These are phyloP conservation scores for Piaya cayana DNA, from an alignment of 2,113 vertebrate species.

Conservation along the genomic window DNA sequence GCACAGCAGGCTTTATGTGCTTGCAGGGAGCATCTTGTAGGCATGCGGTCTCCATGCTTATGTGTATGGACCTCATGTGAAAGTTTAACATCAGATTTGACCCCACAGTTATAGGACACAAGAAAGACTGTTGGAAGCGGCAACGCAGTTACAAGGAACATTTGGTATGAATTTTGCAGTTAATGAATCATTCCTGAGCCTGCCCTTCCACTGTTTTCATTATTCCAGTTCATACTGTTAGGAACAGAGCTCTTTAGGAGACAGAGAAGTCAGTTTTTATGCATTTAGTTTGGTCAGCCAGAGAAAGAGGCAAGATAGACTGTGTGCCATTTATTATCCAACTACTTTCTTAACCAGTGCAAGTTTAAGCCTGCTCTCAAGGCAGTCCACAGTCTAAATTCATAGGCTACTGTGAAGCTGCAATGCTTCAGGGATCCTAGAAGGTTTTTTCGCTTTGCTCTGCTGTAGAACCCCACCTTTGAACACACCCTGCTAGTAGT, in stretches of 20 bases:
- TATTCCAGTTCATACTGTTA: conserved; percentile 21
- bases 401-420: neutral
- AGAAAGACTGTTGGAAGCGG: conserved; percentile 32
- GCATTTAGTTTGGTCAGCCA: conserved; percentile 2
- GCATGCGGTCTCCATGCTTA: neutral
- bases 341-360: neutral
- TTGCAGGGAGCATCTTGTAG: neutral
- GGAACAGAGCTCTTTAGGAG: conserved; percentile 15
- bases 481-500: neutral
- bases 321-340: neutral
- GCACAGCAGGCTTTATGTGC: neutral
- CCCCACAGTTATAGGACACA: conserved; percentile 2
- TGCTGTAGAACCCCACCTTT: neutral
- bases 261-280: neutral
- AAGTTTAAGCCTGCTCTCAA: neutral
- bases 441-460: neutral
- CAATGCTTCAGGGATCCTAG: neutral
- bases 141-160: conserved; percentile 40
- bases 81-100: conserved; percentile 30
- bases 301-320: neutral
- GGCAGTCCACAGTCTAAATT: neutral
- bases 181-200: conserved; percentile 61
- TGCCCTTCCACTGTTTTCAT: conserved; percentile 52
- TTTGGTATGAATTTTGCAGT: conserved; percentile 64
- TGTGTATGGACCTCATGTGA: neutral